Base-by-base conservation (phyloP, 2,888 invertebrate species). In the Leptopilina drosophilae region DNA sequence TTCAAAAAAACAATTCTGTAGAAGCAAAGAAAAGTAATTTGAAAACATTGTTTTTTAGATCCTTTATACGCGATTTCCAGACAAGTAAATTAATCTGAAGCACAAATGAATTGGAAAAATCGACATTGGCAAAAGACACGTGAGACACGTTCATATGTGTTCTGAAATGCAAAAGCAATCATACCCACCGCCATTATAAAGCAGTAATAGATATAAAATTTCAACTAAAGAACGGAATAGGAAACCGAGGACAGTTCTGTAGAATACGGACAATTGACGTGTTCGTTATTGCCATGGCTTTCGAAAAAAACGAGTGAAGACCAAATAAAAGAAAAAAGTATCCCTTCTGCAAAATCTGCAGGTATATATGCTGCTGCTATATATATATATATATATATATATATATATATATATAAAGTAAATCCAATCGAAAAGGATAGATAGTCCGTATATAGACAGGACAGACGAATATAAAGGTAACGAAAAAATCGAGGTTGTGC, bases 201-300 rank as follows among this genome's bases (percentile, higher is more conserved):
- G 56, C 56, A 56, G 53, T 73, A 73, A 73, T 59, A 40, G 73
- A 73, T 73, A 73, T 56, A 73, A 76, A 73, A 73, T 73, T 73
- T 26, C 56, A 56, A 73, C 33, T 73, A 40, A 64, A 76, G 77
- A 66, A 76, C 7, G 46, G 46, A 64, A 20, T 64, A 20, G 80
- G 80, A 81, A 76, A 77, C 67, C 56, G 49, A 73, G 81, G 81
- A 82, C 81, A 81, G 82, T 77, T 77, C 82, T 33, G 81, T 81
- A 82, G 80, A 82, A 82, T 83, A 85, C 82, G 84, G 81, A 84
- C 83, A 87, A 87, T 87, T 87, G 87, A 87, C 86, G 87, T 86
- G 85, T 86, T 87, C 86, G 83, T 87, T 87, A 87, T 87, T 87
- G 84, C 81, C 78, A 79, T 81, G 79, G 81, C 82, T 85, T 83